Conservation (phyloP, 1,140 invertebrate species). For the Phymorhynchus buccinoides region DNA sequence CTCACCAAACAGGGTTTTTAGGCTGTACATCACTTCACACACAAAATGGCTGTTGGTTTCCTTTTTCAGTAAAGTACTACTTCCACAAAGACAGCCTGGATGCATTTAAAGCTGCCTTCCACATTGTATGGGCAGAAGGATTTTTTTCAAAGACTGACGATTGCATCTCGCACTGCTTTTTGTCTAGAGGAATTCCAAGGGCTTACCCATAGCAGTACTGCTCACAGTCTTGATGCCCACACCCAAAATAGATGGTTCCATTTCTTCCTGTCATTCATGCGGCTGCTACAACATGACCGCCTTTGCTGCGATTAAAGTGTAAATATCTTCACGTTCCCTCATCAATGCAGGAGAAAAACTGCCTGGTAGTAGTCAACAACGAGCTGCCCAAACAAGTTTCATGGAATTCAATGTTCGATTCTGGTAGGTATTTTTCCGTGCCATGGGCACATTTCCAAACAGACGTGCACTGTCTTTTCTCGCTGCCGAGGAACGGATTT, state of each 20-base stretch:
- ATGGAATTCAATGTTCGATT: slow-evolving; percentile 10
- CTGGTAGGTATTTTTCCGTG: slow-evolving; percentile 1
- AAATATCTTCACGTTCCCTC: background rate
- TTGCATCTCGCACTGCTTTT: slow-evolving; percentile 36
- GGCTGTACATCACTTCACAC: slow-evolving; percentile 55
- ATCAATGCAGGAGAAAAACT: slow-evolving; percentile 36
- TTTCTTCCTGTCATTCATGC: slow-evolving; percentile 54
- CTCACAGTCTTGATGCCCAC: slow-evolving; percentile 33
- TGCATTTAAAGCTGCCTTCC: slow-evolving; percentile 42
- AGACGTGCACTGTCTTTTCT: slow-evolving; percentile 27
- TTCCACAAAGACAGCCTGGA: slow-evolving; percentile 51
- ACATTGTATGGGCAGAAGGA: slow-evolving; percentile 41
- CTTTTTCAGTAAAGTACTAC: slow-evolving; percentile 13
- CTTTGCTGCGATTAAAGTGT: slow-evolving; percentile 46
- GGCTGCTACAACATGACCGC: slow-evolving; percentile 49
- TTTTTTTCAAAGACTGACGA: slow-evolving; percentile 38
- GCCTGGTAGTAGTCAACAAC: slow-evolving; percentile 40
- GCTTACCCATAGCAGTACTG: slow-evolving; percentile 47
- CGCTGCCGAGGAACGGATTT: background rate
- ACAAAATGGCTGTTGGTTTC: slow-evolving; percentile 34
- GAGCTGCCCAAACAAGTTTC: slow-evolving; percentile 33
- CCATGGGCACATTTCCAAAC: background rate
- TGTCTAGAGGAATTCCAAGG: slow-evolving; percentile 41
- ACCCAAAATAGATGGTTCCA: slow-evolving; percentile 58
- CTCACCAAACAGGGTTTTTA: slow-evolving; percentile 28